phyloP scores from a whole-genome alignment of 2,113 vertebrate species.

The Silurus meridionalis region DNA sequence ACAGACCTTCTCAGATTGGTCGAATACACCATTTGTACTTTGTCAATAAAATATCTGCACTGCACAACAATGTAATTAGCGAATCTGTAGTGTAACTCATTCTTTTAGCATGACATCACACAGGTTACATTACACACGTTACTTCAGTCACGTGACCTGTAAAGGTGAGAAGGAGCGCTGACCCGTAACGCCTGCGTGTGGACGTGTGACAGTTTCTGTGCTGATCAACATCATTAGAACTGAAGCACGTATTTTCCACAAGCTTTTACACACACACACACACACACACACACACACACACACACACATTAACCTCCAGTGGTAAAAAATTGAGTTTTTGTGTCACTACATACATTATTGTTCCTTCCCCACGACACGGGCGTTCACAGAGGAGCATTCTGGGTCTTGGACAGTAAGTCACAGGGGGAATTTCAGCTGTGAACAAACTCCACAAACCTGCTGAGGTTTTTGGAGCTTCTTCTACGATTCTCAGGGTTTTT shows the following conservation, averaged over 20 bases:
- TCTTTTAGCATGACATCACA: too few species aligned
- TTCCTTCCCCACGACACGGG: background rate
- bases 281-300: too few species aligned
- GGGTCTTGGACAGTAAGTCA: constrained; percentile 59
- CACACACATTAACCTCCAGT: background rate
- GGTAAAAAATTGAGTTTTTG: background rate
- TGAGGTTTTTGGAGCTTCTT: constrained; percentile 64
- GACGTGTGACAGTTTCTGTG: background rate
- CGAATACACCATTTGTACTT: background rate
- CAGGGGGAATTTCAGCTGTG: constrained; percentile 65
- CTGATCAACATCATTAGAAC: background rate
- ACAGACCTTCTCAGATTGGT: background rate
- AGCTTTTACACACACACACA: background rate
- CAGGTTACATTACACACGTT: too few species aligned
- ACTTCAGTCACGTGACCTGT: background rate
- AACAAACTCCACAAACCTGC: constrained; percentile 67
- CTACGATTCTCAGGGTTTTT: constrained; percentile 66
- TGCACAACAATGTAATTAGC: too few species aligned
- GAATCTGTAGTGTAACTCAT: too few species aligned
- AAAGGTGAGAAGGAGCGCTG: background rate
- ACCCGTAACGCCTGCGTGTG: background rate
- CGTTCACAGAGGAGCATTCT: constrained; percentile 26
- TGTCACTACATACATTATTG: background rate
- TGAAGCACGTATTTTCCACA: background rate
- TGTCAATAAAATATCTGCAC: too few species aligned